These are phyloP conservation scores for Eurytoma adleriae DNA, from an alignment of 2,888 invertebrate species.

Conservation along the genomic window DNA sequence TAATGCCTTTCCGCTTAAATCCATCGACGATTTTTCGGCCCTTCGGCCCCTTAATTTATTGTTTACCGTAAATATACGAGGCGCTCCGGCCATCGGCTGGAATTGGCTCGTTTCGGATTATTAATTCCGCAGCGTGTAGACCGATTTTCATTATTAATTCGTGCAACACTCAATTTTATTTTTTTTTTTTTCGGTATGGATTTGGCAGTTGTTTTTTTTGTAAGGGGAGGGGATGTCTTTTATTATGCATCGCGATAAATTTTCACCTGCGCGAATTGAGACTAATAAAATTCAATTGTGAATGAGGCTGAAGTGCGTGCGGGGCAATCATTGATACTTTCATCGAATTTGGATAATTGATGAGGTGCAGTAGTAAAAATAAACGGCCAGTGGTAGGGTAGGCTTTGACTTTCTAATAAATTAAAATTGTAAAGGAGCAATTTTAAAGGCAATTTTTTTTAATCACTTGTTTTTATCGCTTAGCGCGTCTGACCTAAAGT, in stretches of 20 bases:
- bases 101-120: conserved; percentile 20
- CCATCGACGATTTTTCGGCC: conserved; percentile 54
- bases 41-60: conserved; percentile 51
- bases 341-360: too few species aligned
- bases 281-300: conserved; percentile 1
- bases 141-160: conserved; percentile 27
- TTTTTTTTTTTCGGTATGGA: not conserved
- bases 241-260: too few species aligned
- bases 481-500: too few species aligned
- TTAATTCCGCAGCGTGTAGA: conserved; percentile 10
- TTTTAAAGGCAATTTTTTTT: too few species aligned
- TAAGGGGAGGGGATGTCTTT: not conserved
- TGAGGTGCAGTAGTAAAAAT: too few species aligned
- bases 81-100: not conserved
- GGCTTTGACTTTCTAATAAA: too few species aligned
- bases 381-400: too few species aligned
- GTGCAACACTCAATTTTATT: too few species aligned
- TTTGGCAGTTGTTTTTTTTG: not conserved
- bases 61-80: conserved; percentile 49
- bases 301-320: not conserved
- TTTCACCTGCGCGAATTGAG: not conserved
- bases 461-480: too few species aligned
- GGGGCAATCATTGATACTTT: too few species aligned
- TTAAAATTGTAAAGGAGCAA: too few species aligned
- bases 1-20: conserved; percentile 56